phyloP scores from a whole-genome alignment of 2,797 vertebrate species.

The Gastrophryne carolinensis region DNA sequence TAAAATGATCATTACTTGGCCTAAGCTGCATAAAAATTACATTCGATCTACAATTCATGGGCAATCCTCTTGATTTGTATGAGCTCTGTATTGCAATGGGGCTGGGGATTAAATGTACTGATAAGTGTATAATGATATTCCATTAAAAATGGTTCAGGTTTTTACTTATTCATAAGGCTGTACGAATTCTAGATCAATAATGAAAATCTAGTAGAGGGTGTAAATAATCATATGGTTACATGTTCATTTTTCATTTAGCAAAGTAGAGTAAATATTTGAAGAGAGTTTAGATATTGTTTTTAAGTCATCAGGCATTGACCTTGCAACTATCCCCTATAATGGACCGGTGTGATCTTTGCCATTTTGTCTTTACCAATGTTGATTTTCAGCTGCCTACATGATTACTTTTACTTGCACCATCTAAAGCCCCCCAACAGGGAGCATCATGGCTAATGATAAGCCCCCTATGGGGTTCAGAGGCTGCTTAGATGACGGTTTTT shows the following conservation, averaged over 20 bases:
- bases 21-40: slow-evolving; percentile 17
- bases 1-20: slow-evolving; percentile 28
- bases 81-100: slow-evolving; percentile 13
- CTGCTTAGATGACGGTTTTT: too few relatives aligned
- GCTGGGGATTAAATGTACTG: slow-evolving; percentile 67
- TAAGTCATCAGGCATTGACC: background rate
- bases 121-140: slow-evolving; percentile 68
- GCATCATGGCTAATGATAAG: too few relatives aligned
- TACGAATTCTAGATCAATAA: slow-evolving; percentile 30
- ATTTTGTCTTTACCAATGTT: too few relatives aligned
- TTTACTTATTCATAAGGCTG: slow-evolving; percentile 70
- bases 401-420: too few relatives aligned
- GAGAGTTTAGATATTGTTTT: background rate
- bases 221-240: too few relatives aligned
- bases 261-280: background rate
- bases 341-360: too few relatives aligned
- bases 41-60: background rate
- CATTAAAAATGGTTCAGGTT: slow-evolving; percentile 62
- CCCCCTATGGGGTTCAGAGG: too few relatives aligned
- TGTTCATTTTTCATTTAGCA: background rate
- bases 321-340: too few relatives aligned
- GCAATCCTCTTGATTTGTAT: slow-evolving; percentile 22
- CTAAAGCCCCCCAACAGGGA: too few relatives aligned
- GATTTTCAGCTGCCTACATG: too few relatives aligned
- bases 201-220: slow-evolving; percentile 2